phyloP scores from a whole-genome alignment of 37 sponge, comb jelly and placozoan species.

The Amphimedon queenslandica region DNA sequence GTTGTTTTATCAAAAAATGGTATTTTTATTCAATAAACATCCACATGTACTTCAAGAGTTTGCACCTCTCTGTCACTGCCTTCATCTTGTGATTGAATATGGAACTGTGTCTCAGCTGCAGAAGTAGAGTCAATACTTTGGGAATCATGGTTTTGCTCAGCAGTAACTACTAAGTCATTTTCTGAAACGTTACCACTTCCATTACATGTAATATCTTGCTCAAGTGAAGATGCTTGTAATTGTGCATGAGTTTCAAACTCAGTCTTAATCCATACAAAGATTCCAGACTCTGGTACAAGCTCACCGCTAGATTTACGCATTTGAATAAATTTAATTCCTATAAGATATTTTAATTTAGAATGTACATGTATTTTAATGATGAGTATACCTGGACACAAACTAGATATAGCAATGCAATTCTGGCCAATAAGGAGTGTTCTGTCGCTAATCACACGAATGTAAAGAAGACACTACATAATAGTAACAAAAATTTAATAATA shows the following conservation, averaged over 20 bases:
- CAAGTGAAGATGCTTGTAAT: neutral
- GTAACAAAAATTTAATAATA: neutral
- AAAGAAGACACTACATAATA: too few relatives aligned
- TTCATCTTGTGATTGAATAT: too few relatives aligned
- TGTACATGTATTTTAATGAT: neutral
- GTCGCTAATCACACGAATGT: neutral
- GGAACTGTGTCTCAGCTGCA: too few relatives aligned
- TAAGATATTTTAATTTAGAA: neutral
- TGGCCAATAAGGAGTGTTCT: conserved; percentile 46
- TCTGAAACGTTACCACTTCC: too few relatives aligned
- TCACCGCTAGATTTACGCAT: conserved; percentile 57
- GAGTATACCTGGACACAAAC: conserved; percentile 40
- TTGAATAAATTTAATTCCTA: conserved; percentile 60
- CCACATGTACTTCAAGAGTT: too few relatives aligned
- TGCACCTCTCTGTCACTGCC: too few relatives aligned
- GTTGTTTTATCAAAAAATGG: too few relatives aligned
- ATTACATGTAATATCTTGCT: too few relatives aligned
- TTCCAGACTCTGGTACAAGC: conserved; percentile 52
- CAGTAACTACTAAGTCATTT: too few relatives aligned
- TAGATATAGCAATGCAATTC: conserved; percentile 60
- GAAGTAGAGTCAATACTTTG: too few relatives aligned
- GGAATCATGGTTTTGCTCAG: too few relatives aligned
- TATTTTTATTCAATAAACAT: too few relatives aligned
- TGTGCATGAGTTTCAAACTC: neutral
- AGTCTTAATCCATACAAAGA: conserved; percentile 41